phyloP scores from a whole-genome alignment of 2,888 invertebrate species.

The Clitarchus hookeri region DNA sequence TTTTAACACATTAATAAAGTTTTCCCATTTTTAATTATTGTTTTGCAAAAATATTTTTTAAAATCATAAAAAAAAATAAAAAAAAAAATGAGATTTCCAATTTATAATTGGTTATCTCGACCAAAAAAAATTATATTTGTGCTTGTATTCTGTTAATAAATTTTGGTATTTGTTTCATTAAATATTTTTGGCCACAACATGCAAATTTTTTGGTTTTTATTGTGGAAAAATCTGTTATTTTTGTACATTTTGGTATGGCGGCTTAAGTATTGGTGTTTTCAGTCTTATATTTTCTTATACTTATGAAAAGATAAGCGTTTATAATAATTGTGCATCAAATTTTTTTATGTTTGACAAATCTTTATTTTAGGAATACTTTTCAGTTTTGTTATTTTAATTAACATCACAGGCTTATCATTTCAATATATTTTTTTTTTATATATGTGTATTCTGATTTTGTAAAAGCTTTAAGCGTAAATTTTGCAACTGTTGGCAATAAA shows the following conservation, averaged over 20 bases:
- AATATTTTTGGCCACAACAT: background rate
- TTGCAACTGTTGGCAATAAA: conserved; percentile 1
- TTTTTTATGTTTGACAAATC: background rate
- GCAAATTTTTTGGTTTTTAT: background rate
- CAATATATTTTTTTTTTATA: background rate
- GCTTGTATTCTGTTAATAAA: background rate
- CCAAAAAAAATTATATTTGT: background rate
- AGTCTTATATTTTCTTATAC: background rate
- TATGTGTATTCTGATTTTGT: background rate
- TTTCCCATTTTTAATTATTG: background rate
- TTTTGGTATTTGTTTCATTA: background rate
- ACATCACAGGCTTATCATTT: background rate
- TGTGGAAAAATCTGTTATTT: background rate
- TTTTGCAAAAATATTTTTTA: background rate
- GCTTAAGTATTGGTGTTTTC: background rate
- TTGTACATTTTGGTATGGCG: background rate
- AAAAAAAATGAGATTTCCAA: conserved; percentile 20
- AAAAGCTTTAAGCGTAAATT: background rate
- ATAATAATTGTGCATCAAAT: background rate
- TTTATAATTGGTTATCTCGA: background rate
- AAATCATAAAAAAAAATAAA: conserved; percentile 16
- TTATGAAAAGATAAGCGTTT: background rate
- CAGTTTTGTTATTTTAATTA: background rate
- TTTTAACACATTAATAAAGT: conserved; percentile 6
- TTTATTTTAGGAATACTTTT: background rate